Percentiles rank a stretch among this genome's conserved stretches.
These are phyloP conservation scores for Agrilus biguttatus DNA, from an alignment of 2,888 invertebrate genomes.

Conservation along the genomic window DNA sequence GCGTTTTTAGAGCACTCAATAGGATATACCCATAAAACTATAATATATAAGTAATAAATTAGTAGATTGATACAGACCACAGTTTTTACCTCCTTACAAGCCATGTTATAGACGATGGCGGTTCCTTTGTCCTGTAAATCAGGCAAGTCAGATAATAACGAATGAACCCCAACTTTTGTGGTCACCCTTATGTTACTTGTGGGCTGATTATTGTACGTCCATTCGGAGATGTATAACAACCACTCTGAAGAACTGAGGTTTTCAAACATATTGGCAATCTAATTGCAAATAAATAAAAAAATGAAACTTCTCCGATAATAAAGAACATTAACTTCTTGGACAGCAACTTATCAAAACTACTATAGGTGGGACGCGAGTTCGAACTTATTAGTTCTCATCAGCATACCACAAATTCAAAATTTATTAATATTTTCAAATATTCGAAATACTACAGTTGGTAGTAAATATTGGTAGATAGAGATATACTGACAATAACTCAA, in stretches of 20 bases:
- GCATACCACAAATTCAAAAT: too few relatives aligned
- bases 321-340: neutral
- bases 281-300: slow-evolving; percentile 11
- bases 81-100: slow-evolving; percentile 93
- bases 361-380: too few relatives aligned
- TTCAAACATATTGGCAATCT: slow-evolving; percentile 86
- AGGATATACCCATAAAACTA: neutral
- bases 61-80: slow-evolving; percentile 67
- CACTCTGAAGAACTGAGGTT: slow-evolving; percentile 81
- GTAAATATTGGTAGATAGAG: too few relatives aligned
- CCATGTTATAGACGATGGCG: slow-evolving; percentile 79
- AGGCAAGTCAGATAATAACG: slow-evolving; percentile 55
- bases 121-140: slow-evolving; percentile 68
- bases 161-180: slow-evolving; percentile 82
- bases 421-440: too few relatives aligned
- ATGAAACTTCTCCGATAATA: slow-evolving; percentile 1
- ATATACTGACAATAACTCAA: too few relatives aligned
- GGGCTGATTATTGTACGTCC: slow-evolving; percentile 60
- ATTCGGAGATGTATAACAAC: slow-evolving; percentile 87
- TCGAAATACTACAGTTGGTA: too few relatives aligned
- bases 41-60: slow-evolving; percentile 6
- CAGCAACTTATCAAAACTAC: too few relatives aligned
- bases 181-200: slow-evolving; percentile 82
- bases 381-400: too few relatives aligned
- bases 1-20: neutral